Evolutionary conservation across 1,140 invertebrate genomes (phyloP).

Genomic region (Trissolcus basalis): DNA sequence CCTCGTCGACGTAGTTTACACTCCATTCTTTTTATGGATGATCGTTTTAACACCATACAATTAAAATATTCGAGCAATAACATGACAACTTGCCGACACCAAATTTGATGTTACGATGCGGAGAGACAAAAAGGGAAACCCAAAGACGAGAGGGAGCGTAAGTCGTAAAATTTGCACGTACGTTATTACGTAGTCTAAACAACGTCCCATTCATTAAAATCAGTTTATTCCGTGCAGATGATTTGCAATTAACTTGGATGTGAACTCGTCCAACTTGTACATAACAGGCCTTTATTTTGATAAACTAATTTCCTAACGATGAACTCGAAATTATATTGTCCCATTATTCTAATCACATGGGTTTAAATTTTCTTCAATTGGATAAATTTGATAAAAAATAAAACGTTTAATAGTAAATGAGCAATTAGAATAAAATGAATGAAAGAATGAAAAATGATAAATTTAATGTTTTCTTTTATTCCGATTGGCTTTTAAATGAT

Average conservation of each 20-base stretch:
- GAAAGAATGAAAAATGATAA: too few relatives aligned
- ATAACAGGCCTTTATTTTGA: background rate
- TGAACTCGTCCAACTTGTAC: slow-evolving; percentile 16
- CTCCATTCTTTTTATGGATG: too few relatives aligned
- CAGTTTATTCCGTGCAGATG: slow-evolving; percentile 60
- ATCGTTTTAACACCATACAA: background rate
- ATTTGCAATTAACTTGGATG: slow-evolving; percentile 30
- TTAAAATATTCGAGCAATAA: slow-evolving; percentile 6
- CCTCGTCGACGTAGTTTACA: too few relatives aligned
- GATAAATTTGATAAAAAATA: too few relatives aligned
- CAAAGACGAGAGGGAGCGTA: slow-evolving; percentile 37
- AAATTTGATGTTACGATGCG: slow-evolving; percentile 27
- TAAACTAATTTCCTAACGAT: too few relatives aligned
- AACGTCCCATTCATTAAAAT: slow-evolving; percentile 66
- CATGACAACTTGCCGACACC: slow-evolving; percentile 32
- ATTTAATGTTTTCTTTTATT: too few relatives aligned
- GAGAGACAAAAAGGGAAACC: slow-evolving; percentile 51
- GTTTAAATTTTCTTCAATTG: too few relatives aligned
- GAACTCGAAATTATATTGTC: background rate
- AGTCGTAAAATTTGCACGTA: slow-evolving; percentile 57
- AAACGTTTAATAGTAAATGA: too few relatives aligned
- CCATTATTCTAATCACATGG: background rate
- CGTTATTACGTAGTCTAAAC: slow-evolving; percentile 59
- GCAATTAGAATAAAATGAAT: too few relatives aligned
- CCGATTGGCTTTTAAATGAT: too few relatives aligned